Evolutionary conservation across 2,888 invertebrate genomes (phyloP), one percentile per base, ranked within the genome.

Genomic region (Microplitis manilae): DNA sequence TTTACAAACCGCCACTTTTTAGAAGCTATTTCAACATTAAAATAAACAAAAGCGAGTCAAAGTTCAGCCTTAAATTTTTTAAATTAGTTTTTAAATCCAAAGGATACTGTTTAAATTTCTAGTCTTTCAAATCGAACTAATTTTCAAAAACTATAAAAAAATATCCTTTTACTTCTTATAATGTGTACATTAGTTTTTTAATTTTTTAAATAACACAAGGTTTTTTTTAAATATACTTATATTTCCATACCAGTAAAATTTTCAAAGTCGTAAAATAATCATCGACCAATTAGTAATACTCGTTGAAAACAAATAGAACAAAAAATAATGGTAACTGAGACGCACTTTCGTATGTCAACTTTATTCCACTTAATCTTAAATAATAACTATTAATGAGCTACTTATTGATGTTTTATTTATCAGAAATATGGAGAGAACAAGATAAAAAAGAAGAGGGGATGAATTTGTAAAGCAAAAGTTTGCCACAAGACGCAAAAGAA

Each of bases 401-500:
- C 8, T 50, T 50, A 50, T 50, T 50, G 50, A 50, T 50, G 50
- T 50, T 50, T 50, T 50, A 50, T 50, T 50, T 50, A 50, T 50
- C 50, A 50, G 50, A 50, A 50, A 50, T 50, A 50, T 13, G 13
- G 50, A 50, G 50, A 50, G 50, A 50, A 50, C 50, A 50, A 8
- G 50, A 50, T 50, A 50, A 50, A 50, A 50, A 50, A 50, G 50
- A 50, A 50, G 50, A 50, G 50, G 50, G 50, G 50, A 50, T 50
- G 50, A 50, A 50, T 50, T 50, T 13, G 13, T 50, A 50, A 50
- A 50, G 50, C 50, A 50, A 50, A 13, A 50, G 50, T 50, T 50
- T 50, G 13, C 50, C 50, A 50, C 50, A 50, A 50, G 8, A 50
- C 50, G 50, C 50, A 50, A 50, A 50, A 50, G 50, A 50, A 50